A percentile compares a stretch with the other conserved stretches of the same genome.
Conservation (phyloP, 2,113 vertebrate genomes). For the Cyprinus carpio region DNA sequence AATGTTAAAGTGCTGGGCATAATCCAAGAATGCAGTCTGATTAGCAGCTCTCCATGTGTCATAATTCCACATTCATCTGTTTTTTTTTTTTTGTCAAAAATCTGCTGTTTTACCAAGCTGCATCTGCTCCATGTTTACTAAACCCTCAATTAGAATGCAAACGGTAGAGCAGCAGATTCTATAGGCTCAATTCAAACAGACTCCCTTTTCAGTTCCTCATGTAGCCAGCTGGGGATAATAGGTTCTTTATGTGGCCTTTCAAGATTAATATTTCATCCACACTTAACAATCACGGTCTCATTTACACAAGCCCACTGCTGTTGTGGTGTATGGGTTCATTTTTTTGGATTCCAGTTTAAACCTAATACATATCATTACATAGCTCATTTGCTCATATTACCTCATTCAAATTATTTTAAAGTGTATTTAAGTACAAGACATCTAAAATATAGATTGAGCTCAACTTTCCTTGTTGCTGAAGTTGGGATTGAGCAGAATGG, state of each 20-base stretch:
- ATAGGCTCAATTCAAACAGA: constrained; percentile 54
- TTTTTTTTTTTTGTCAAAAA: constrained; percentile 36
- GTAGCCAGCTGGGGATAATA: constrained; percentile 41
- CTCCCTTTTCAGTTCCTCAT: constrained; percentile 48
- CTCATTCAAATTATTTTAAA: neutral
- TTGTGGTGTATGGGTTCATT: constrained; percentile 20
- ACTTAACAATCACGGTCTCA: constrained; percentile 34
- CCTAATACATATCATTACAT: neutral
- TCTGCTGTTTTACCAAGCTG: constrained; percentile 51
- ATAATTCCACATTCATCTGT: constrained; percentile 42
- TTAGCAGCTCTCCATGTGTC: constrained; percentile 44
- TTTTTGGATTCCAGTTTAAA: neutral
- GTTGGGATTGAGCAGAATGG: neutral
- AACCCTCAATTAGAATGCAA: constrained; percentile 58
- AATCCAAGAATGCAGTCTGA: constrained; percentile 39
- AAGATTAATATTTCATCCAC: constrained; percentile 48
- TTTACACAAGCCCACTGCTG: constrained; percentile 28
- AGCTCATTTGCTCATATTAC: neutral
- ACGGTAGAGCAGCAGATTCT: constrained; percentile 54
- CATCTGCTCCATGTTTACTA: constrained; percentile 54
- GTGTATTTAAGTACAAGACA: neutral
- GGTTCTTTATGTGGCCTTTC: constrained; percentile 45
- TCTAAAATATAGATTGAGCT: neutral
- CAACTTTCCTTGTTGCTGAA: neutral
- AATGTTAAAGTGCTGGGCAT: constrained; percentile 21